phyloP scores from a whole-genome alignment of 1,140 invertebrate genomes.

The Hypsibius dujardini region DNA sequence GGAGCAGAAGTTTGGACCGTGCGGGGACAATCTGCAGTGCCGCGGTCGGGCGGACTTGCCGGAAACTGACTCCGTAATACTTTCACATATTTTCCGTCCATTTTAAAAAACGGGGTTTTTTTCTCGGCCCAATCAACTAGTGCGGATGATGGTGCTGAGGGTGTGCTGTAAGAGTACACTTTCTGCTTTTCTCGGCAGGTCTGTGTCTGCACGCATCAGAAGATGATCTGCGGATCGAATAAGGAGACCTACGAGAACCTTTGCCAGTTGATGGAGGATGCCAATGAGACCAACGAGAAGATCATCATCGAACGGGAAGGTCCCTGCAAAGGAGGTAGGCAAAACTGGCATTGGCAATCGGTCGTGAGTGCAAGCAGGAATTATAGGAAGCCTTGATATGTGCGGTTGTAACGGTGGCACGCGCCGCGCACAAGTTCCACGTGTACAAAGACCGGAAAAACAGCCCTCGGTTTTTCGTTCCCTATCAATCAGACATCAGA shows the following conservation, averaged over 20 bases:
- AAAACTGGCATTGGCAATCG: not conserved
- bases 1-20: constrained; percentile 30
- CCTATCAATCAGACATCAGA: too few species aligned
- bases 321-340: constrained; percentile 39
- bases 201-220: constrained; percentile 40
- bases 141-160: too few species aligned
- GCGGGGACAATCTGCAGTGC: constrained; percentile 37
- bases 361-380: too few species aligned
- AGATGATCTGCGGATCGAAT: constrained; percentile 42
- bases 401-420: too few species aligned
- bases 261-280: constrained; percentile 40
- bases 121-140: too few species aligned
- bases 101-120: too few species aligned
- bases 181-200: too few species aligned
- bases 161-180: too few species aligned
- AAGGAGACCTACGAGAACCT: constrained; percentile 40
- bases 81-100: too few species aligned
- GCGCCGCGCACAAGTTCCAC: too few species aligned
- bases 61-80: not conserved
- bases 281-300: constrained; percentile 29
- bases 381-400: too few species aligned
- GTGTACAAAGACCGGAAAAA: too few species aligned
- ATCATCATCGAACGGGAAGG: constrained; percentile 34
- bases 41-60: constrained; percentile 27
- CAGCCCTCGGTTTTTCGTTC: not conserved